Conservation (phyloP, 2,113 vertebrate genomes). For the Psephotus haematonotus region DNA sequence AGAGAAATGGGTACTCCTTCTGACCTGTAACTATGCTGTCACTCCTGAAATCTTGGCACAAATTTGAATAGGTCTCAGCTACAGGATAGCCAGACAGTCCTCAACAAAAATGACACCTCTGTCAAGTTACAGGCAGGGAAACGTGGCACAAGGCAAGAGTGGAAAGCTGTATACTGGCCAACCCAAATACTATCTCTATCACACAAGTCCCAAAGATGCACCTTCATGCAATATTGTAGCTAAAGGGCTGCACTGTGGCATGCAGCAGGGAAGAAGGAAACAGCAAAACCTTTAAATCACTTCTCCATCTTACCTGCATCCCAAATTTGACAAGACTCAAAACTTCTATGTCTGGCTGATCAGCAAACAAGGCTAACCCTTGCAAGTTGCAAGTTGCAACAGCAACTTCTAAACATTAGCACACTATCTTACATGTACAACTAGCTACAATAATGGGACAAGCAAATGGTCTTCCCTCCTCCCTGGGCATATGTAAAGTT, state of each 20-base stretch:
- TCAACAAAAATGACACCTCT: background rate
- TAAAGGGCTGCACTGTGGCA: background rate
- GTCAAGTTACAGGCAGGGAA: background rate
- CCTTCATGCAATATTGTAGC: background rate
- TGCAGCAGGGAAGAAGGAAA: background rate
- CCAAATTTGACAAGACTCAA: background rate
- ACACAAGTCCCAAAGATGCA: background rate
- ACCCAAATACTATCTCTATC: background rate
- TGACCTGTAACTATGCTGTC: background rate
- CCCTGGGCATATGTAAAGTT: background rate
- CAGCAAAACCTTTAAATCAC: background rate
- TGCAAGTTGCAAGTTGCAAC: too few species aligned
- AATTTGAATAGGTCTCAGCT: background rate
- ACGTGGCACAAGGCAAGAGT: background rate
- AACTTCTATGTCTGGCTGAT: background rate
- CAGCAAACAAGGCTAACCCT: background rate
- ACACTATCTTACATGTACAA: fast-evolving
- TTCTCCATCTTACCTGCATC: background rate
- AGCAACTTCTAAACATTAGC: background rate
- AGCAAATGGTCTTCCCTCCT: background rate
- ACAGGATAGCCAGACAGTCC: background rate
- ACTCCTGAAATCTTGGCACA: background rate
- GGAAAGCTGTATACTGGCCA: background rate
- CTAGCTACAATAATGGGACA: background rate
- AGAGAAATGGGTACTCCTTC: background rate